These are phyloP conservation scores for Hemiscyllium ocellatum DNA, from an alignment of 2,113 vertebrate genomes.

Conservation along the genomic window DNA sequence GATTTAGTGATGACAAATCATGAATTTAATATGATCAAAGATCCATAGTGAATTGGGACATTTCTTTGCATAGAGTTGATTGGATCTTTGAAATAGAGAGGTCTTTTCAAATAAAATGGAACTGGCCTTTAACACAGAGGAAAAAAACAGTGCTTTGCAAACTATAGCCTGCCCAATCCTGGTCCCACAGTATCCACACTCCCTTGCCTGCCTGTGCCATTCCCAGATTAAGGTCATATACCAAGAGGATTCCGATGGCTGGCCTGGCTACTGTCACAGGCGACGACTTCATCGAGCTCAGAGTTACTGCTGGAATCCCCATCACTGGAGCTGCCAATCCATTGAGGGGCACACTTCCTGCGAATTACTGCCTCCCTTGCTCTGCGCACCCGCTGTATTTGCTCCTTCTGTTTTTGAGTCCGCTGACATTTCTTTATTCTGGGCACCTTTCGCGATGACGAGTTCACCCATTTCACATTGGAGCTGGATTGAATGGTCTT, in stretches of 20 bases:
- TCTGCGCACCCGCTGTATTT: neutral
- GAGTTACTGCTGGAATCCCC: conserved; percentile 22
- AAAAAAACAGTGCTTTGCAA: neutral
- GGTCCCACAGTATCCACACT: neutral
- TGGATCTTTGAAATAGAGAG: neutral
- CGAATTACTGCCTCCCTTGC: conserved; percentile 13
- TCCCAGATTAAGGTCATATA: neutral
- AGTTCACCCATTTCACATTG: neutral
- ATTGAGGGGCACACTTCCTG: conserved; percentile 14
- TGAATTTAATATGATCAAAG: neutral
- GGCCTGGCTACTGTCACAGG: conserved; percentile 2
- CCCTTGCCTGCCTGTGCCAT: neutral
- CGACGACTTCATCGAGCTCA: neutral
- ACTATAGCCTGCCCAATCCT: neutral
- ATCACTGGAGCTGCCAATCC: conserved; percentile 29
- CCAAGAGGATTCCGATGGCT: neutral
- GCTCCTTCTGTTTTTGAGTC: conserved; percentile 24
- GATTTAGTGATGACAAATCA: no score
- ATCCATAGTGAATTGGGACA: no score
- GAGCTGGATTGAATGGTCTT: neutral
- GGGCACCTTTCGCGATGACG: neutral
- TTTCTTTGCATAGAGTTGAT: neutral
- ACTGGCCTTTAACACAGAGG: neutral
- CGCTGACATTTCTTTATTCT: conserved; percentile 18
- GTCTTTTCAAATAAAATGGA: neutral